Evolutionary conservation across 2,888 invertebrate genomes (phyloP), one percentile per base, ranked within the genome.

Genomic region (Drosophila cognata): DNA sequence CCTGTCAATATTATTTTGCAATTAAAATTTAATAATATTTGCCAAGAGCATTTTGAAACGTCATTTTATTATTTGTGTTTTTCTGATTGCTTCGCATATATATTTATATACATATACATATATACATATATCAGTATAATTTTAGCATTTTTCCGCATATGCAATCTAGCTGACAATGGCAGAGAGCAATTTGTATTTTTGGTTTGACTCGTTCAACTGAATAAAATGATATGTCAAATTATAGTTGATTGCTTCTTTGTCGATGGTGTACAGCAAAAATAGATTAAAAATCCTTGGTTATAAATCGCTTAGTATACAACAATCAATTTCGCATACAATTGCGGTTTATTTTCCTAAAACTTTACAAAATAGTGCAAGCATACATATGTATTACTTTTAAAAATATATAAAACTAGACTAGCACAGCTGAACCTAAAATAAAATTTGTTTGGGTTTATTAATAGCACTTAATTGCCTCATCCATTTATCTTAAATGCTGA

Each of bases 1-100:
- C 59, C 43, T 74, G 77, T 89, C 88, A 89, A 88, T 87, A 88
- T 81, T 87, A 88, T 87, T 87, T 87, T 76, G 67, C 88, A 77
- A 88, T 87, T 89, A 85, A 89, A 81, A 75, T 88, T 85, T 82
- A 76, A 77, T 79, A 78, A 66, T 77, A 74, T 70, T 70, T 76
- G 62, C 70, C 58, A 67, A 58, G n/a, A 71, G 48, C 48, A 50
- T 60, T 66, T 61, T 46, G 13, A 56, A 76, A 41, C 61, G 48
- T 46, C 55, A 61, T 56, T 61, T 41, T 38, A 65, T 57, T 75
- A 57, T 61, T 67, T 61, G 60, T 48, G 21, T 51, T 43, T 64
- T 58, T 58, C 43, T 53, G 46, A 64, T 61, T 71, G 53, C 52
- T 53, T 35, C 46, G 5, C 11, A 28, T 16, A 29, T 18, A 48